Conservation (phyloP, 2,113 vertebrate species). For the Isurus oxyrinchus region DNA sequence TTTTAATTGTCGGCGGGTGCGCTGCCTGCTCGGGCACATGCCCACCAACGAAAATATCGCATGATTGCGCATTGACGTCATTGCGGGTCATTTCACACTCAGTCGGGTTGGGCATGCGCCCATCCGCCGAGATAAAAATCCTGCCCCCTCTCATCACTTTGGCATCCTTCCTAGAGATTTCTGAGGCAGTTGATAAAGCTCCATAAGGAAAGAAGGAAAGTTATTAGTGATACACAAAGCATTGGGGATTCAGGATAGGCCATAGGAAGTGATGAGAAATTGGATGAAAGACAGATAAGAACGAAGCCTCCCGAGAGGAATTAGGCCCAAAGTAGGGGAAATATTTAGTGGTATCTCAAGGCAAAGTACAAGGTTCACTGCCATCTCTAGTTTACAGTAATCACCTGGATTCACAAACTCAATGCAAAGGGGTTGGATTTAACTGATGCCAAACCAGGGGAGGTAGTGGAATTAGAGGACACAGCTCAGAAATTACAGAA, state of each 20-base stretch:
- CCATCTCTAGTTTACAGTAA: neutral
- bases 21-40: too few relatives aligned
- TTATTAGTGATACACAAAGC: neutral
- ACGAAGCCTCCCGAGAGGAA: neutral
- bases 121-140: too few relatives aligned
- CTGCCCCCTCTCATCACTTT: neutral
- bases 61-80: too few relatives aligned
- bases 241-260: neutral
- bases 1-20: too few relatives aligned
- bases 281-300: neutral
- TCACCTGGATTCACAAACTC: neutral
- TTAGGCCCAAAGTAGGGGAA: neutral
- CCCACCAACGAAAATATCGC: too few relatives aligned
- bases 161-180: neutral
- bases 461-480: neutral
- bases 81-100: too few relatives aligned
- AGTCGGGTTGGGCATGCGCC: too few relatives aligned
- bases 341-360: neutral
- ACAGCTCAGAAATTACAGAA: neutral
- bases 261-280: neutral
- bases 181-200: neutral
- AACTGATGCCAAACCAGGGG: neutral
- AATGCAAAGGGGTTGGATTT: neutral
- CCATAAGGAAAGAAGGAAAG: neutral
- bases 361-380: neutral